Evolutionary conservation across 2,797 vertebrate species (phyloP).

Genomic region (Luscinia luscinia): DNA sequence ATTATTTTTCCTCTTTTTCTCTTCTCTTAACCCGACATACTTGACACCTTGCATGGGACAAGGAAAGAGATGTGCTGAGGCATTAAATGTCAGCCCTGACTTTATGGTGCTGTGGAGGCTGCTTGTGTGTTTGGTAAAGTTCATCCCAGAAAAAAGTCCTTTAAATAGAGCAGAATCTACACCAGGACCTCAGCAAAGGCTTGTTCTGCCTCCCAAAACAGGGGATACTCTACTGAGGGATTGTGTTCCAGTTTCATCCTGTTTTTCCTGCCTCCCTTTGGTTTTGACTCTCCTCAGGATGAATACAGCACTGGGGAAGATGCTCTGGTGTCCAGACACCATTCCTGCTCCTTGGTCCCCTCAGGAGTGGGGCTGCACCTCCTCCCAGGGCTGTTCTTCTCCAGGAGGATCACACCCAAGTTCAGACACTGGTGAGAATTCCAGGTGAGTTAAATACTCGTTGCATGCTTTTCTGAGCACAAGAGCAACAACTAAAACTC

Average conservation of each 20-base stretch:
- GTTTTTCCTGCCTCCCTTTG: not conserved
- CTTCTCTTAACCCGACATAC: constrained; percentile 18
- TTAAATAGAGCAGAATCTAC: not conserved
- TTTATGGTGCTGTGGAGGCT: not conserved
- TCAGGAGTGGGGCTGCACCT: not conserved
- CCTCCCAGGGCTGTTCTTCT: not conserved
- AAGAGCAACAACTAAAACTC: not conserved
- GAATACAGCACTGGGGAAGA: accelerated
- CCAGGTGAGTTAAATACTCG: not conserved
- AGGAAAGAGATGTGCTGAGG: not conserved
- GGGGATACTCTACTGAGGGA: not conserved
- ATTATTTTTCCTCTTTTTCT: constrained; percentile 27
- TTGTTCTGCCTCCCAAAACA: no score
- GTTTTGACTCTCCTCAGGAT: not conserved
- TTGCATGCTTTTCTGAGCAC: not conserved
- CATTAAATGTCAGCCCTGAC: constrained; percentile 45
- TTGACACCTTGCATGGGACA: constrained; percentile 6
- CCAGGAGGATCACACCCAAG: not conserved
- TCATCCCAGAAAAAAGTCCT: not conserved
- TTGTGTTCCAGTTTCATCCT: not conserved
- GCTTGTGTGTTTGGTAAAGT: not conserved
- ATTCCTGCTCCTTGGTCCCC: not conserved
- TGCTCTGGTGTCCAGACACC: accelerated
- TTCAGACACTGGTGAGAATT: not conserved
- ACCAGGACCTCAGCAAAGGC: not conserved